Evolutionary conservation across 2,888 invertebrate species (phyloP), one percentile per base, ranked within the genome.

Genomic region (Drosophila austrosaltans): DNA sequence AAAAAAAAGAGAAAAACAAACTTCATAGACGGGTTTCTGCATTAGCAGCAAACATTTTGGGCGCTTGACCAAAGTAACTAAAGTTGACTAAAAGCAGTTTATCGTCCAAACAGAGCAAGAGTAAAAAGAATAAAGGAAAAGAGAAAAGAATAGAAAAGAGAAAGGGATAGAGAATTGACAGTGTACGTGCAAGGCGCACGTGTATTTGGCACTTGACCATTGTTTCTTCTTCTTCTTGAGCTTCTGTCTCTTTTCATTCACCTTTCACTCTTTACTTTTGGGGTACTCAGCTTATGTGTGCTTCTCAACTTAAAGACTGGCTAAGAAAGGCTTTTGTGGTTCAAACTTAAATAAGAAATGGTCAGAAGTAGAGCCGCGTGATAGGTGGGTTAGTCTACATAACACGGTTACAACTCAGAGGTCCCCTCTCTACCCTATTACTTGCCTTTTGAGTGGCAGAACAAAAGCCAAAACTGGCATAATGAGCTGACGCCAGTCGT

Each of bases 81-180:
- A 86, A 86, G 87, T 84, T 89, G 89, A 82, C 85, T 87, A 85
- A 85, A 84, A 87, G 89, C 85, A 82, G 82, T 82, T 85, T 89
- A 89, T 87, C 75, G 66, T 71, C 64, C 69, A 28, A 68, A 61
- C 25, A 30, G n/a, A 2, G 53, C 28, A 64, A 32, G 3, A 44
- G 8, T 8, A 36, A 36, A 36, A 36, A 36, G 10, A 36, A 36
- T 36, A 36, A 4, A 8, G 3, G 10, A 36, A 10, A 8, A 10
- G 4, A 40, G 53, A 53, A 16, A 53, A 58, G 39, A 25, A 20
- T 8, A 1, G 2, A 6, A 40, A 42, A 6, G 42, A 16, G 30
- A 59, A 5, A 16, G 10, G 10, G 28, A 28, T 10, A 42, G 56
- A 22, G 61, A 40, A 56, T 22, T 53, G 62, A 32, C 59, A 63